Conservation (phyloP, 2,113 vertebrate species). For the Lepus europaeus region DNA sequence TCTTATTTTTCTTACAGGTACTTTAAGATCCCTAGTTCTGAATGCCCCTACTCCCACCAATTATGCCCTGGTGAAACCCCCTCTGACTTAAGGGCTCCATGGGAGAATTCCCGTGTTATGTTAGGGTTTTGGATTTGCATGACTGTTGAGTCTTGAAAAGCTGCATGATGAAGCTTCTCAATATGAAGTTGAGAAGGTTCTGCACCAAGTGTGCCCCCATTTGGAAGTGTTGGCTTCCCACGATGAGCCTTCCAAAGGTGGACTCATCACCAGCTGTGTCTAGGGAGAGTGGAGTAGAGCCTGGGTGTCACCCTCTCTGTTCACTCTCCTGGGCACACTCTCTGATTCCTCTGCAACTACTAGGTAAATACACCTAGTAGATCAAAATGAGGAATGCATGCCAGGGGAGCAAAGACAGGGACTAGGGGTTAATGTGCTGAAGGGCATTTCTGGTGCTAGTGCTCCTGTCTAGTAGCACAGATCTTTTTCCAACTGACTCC, state of each 20-base stretch:
- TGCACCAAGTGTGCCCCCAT: background rate
- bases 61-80: slow-evolving; percentile 3
- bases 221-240: slow-evolving; percentile 35
- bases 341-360: slow-evolving; percentile 14
- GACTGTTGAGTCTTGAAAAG: slow-evolving; percentile 56
- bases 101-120: slow-evolving; percentile 33
- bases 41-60: slow-evolving; percentile 34
- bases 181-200: slow-evolving; percentile 34
- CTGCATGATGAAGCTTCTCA: slow-evolving; percentile 48
- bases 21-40: slow-evolving; percentile 65
- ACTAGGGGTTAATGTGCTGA: background rate
- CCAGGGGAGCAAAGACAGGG: background rate
- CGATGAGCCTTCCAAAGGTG: slow-evolving; percentile 25
- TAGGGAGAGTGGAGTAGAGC: slow-evolving; percentile 52
- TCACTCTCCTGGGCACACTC: slow-evolving; percentile 32
- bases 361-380: slow-evolving; percentile 48
- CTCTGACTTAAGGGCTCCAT: background rate
- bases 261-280: slow-evolving; percentile 13
- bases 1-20: slow-evolving; percentile 65
- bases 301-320: background rate
- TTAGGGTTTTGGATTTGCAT: slow-evolving; percentile 26
- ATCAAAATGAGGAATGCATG: slow-evolving; percentile 42
- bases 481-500: background rate
- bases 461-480: background rate
- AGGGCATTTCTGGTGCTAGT: background rate